phyloP scores from a whole-genome alignment of 2,797 vertebrate species.

The Myotis planiceps region DNA sequence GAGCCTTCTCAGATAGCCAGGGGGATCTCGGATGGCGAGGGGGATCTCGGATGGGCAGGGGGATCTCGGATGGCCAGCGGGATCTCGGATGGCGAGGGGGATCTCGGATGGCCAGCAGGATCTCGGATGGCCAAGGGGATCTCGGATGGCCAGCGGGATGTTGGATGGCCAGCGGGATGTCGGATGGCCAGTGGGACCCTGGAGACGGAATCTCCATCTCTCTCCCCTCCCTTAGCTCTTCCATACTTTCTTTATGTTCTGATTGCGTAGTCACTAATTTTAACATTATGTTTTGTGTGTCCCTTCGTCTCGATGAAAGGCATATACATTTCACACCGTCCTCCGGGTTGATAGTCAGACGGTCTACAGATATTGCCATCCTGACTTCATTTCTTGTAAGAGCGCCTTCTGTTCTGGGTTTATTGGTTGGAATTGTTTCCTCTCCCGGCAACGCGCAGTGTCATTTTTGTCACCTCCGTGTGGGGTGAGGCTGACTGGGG shows the following conservation, averaged over 20 bases:
- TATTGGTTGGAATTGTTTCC: not conserved
- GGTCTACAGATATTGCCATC: not conserved
- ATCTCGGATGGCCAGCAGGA: too few species aligned
- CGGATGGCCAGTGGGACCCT: rapidly evolving
- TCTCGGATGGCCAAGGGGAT: too few species aligned
- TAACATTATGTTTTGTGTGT: not conserved
- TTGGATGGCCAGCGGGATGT: not conserved
- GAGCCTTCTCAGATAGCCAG: rapidly evolving
- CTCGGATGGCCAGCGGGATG: rapidly evolving
- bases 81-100: rapidly evolving
- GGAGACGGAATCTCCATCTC: rapidly evolving
- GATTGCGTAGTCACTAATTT: not conserved
- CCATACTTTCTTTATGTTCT: not conserved
- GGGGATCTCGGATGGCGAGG: not conserved
- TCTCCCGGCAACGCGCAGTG: not conserved
- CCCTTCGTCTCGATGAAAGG: not conserved
- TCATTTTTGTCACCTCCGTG: not conserved
- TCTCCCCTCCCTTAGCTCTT: not conserved
- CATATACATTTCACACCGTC: rapidly evolving
- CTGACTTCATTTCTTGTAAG: not conserved
- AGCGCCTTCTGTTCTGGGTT: not conserved
- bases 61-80: not conserved
- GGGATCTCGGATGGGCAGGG: too few species aligned
- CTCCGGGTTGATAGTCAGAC: not conserved
- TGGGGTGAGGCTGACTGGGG: not conserved